Evolutionary conservation across 1,140 invertebrate genomes (phyloP).

Genomic region (Steinernema khuongi): DNA sequence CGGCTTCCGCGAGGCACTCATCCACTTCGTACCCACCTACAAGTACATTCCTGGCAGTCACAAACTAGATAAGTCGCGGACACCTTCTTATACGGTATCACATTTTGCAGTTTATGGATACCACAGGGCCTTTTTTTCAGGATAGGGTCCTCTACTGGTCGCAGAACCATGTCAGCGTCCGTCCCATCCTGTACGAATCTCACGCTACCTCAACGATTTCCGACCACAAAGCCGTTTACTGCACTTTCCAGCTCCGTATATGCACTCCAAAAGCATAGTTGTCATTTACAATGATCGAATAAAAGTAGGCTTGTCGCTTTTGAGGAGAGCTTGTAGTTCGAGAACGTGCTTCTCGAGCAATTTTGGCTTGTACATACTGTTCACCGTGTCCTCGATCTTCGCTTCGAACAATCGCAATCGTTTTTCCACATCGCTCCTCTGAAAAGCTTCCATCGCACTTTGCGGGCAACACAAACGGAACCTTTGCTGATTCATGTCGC

Average conservation of each 20-base stretch:
- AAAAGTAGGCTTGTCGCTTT: neutral
- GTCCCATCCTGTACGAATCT: neutral
- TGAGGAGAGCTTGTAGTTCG: neutral
- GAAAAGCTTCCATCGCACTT: neutral
- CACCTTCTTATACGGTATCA: slow-evolving; percentile 1
- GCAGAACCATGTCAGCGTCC: neutral
- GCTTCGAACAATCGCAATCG: neutral
- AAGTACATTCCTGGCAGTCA: slow-evolving; percentile 1
- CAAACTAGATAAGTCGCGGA: neutral
- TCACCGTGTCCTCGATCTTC: neutral
- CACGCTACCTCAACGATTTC: neutral
- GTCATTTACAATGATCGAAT: neutral
- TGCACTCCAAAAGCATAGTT: neutral
- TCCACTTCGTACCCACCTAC: neutral
- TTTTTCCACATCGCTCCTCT: neutral
- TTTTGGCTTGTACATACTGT: neutral
- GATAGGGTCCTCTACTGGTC: neutral
- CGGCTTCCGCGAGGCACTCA: neutral
- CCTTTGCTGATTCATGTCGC: neutral
- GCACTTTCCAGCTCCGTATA: neutral
- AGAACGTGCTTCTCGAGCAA: neutral
- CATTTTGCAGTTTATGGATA: neutral
- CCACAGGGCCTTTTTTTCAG: neutral
- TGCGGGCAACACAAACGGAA: neutral
- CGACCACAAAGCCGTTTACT: slow-evolving; percentile 12